Base-by-base conservation (phyloP, 2,888 invertebrate species). In the Cataglyphis rosenhaueri region DNA sequence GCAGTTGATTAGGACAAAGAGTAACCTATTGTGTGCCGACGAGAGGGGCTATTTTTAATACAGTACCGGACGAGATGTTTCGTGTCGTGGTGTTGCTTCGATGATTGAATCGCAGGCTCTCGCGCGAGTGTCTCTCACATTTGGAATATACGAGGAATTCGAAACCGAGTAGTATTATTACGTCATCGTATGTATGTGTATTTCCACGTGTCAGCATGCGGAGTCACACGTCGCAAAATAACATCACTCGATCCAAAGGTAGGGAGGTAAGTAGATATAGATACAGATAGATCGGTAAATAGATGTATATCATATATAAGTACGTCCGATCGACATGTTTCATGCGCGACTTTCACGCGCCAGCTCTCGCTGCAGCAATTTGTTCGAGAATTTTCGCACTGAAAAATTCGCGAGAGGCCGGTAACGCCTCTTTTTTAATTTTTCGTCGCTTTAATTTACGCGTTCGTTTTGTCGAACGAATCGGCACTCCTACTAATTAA, bases 261-360 rank as follows among this genome's bases (percentile, higher is more conserved):
- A 75, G 64, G 62, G 35, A 65, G 65, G 48, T 75, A 62, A 21
- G 48, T 68, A 32, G 25, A 6, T 32, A 32, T 3, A 32, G 6
- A 32, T 32, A 32, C 6, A 32, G 4, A 32, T 32, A 32, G 32
- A 15, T 44, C 12, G 4, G 4, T 44, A 44, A 3, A 44, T 44
- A 12, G 3, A 15, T 12, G 15, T 44, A 5, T 18, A 44, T 44
- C 3, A 3, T 44, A 44, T 44, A 41, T 48, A 25, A 73, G 18
- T 35, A 44, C 32, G 61, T 21, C 35, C 25, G 35, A 57, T 44
- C 61, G 61, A 48, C 48, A 48, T 18, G 48, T 48, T 44, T 57
- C 25, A 25, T 25, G 25, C 25, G 25, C 25, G 74, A 65, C 81
- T 82, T 76, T 82, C 75, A 76, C 75, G 55, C 64, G 41, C 29